Evolutionary conservation across 2,797 vertebrate genomes (phyloP).

Genomic region (Huso huso): DNA sequence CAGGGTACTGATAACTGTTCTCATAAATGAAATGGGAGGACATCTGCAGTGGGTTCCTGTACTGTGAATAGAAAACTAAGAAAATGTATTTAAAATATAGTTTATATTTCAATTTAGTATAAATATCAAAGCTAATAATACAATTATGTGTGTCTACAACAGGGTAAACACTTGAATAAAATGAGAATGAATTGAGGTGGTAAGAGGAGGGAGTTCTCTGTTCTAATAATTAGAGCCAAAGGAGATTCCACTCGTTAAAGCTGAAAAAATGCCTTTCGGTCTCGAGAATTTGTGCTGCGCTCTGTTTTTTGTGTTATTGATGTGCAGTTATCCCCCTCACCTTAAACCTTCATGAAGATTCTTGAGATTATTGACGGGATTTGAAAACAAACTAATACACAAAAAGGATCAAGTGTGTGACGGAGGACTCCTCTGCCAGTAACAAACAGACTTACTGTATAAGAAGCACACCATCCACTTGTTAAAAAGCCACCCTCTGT

Average conservation of each 20-base stretch:
- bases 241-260: background rate
- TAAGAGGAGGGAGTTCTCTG: background rate
- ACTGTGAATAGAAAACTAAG: too few species aligned
- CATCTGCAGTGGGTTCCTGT: too few species aligned
- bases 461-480: too few species aligned
- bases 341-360: background rate
- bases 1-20: too few species aligned
- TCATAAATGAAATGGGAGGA: too few species aligned
- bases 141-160: background rate
- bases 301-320: background rate
- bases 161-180: background rate
- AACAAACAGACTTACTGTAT: constrained; percentile 1
- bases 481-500: too few species aligned
- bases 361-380: background rate
- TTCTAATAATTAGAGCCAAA: constrained; percentile 1
- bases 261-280: background rate
- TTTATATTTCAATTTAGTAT: too few species aligned
- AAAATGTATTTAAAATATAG: too few species aligned
- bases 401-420: background rate
- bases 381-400: background rate
- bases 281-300: background rate
- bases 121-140: background rate
- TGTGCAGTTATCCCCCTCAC: background rate
- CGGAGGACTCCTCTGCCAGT: background rate
- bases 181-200: constrained; percentile 1